phyloP scores from a whole-genome alignment of 2,113 vertebrate species.

The Diadophis punctatus region DNA sequence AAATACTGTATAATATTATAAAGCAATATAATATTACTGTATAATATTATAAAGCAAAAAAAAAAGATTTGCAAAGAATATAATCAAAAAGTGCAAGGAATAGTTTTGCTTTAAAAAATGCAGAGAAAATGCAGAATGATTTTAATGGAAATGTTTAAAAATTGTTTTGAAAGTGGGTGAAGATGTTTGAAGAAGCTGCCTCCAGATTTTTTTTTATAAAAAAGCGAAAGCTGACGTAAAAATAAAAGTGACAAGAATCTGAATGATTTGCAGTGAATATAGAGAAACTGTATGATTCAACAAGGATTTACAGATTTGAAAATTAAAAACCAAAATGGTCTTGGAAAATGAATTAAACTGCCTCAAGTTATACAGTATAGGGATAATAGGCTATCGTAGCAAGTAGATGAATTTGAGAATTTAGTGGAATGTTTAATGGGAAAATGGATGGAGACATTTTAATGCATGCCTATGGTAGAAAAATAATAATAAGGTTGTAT shows the following conservation, averaged over 20 bases:
- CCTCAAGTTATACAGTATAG: neutral
- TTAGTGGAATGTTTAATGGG: neutral
- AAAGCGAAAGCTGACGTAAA: neutral
- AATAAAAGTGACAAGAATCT: neutral
- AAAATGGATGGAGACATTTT: neutral
- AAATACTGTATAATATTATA: neutral
- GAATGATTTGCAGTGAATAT: neutral
- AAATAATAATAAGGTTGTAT: neutral
- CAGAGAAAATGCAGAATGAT: neutral
- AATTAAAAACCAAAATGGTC: neutral
- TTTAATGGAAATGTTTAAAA: neutral
- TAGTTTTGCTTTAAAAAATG: neutral
- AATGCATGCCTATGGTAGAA: neutral
- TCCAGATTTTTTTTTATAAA: neutral
- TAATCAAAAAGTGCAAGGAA: neutral
- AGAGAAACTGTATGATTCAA: neutral
- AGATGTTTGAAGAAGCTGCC: neutral
- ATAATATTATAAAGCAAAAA: neutral
- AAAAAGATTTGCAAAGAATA: neutral
- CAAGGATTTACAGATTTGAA: neutral
- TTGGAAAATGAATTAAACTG: neutral
- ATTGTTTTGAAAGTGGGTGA: neutral
- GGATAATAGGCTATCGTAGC: neutral
- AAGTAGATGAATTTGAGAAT: neutral
- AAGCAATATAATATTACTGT: neutral